Evolutionary conservation across 1,140 invertebrate species (phyloP).

Genomic region (Mamestra configurata): DNA sequence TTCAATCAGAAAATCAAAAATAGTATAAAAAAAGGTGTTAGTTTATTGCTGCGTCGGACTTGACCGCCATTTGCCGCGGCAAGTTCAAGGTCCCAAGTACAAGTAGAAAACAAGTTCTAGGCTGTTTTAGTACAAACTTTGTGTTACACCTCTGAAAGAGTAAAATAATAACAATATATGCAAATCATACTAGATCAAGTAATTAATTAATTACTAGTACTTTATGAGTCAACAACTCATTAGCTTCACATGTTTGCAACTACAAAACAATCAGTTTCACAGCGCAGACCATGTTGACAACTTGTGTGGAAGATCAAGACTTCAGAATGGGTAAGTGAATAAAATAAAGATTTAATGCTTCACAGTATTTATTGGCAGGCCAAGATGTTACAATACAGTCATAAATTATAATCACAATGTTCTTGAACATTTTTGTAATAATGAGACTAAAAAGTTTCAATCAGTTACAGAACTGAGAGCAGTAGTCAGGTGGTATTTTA

Average conservation of each 20-base stretch:
- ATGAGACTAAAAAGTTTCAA: conserved; percentile 5
- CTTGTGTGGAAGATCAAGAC: background rate
- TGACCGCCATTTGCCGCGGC: conserved; percentile 2
- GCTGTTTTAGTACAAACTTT: background rate
- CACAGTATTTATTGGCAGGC: conserved; percentile 63
- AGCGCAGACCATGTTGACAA: conserved; percentile 25
- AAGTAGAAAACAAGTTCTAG: conserved; percentile 5
- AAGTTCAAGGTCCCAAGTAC: conserved; percentile 10
- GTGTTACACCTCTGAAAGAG: background rate
- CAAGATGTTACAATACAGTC: conserved; percentile 33
- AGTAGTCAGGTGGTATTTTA: background rate
- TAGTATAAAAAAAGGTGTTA: background rate
- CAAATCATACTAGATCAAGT: background rate
- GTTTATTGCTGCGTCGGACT: background rate
- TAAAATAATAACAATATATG: background rate
- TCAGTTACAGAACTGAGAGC: background rate
- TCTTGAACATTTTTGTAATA: conserved; percentile 1
- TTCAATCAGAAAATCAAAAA: too few species aligned
- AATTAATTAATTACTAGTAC: background rate
- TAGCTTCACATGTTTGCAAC: background rate
- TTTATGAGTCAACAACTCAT: background rate
- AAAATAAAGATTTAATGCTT: conserved; percentile 56
- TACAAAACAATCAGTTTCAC: background rate
- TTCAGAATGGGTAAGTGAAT: conserved; percentile 42
- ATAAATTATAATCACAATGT: background rate